Evolutionary conservation across 2,888 invertebrate genomes (phyloP), one percentile per base, ranked within the genome.

Genomic region (Acanthopleura granulata): DNA sequence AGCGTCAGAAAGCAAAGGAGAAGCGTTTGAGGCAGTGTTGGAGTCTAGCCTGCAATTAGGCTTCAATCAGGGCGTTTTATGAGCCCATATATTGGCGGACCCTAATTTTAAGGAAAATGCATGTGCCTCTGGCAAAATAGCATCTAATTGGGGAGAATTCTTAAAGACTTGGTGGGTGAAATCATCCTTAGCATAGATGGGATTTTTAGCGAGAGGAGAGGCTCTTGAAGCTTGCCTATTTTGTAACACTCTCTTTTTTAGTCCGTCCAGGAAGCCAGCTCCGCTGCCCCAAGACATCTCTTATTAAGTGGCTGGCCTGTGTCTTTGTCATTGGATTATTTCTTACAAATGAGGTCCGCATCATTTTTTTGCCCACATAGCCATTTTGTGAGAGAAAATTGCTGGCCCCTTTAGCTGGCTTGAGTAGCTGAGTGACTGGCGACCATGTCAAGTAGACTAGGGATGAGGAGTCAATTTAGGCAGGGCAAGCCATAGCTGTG

Each of bases 251-350:
- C 18, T 57, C 22, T 57, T 22, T 57, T 57, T 57, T 57, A 22
- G 57, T 57, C 57, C 57, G 66, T 27, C 16, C 66, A 66, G 66
- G 66, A 66, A 66, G 29, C 27, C 22, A 27, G 66, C 25, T 66
- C 25, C 6, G 29, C 66, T 27, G 25, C 66, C 66, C 66, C 25
- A 66, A 27, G 66, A 22, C 66, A 22, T 22, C 57, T 57, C 57
- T 57, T 57, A 57, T 57, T 57, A 57, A 57, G 57, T 57, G 66
- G 3, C 66, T 66, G 29, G 66, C 66, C 22, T 27, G 29, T 27
- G 66, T 66, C 66, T 66, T 66, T 66, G 66, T 66, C 66, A 22
- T 22, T 27, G 29, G 29, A 66, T 66, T 66, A 66, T 66, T 66
- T 66, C 66, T 27, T 25, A 66, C 66, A 66, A 66, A 66, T 66